Evolutionary conservation across 2,888 invertebrate species (phyloP).

Genomic region (Ornithoptera priamus): DNA sequence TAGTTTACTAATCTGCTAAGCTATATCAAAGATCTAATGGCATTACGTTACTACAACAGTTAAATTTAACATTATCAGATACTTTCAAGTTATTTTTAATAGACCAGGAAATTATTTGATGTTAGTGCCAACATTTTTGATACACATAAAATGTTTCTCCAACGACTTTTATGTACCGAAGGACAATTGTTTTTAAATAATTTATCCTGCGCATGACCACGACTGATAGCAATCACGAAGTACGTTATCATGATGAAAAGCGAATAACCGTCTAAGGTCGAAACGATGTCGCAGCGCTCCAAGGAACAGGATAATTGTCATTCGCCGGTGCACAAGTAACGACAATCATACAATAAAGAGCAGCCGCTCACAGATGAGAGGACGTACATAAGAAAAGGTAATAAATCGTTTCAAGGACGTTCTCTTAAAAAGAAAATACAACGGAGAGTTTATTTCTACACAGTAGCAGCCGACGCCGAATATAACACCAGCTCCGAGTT

Average conservation of each 20-base stretch:
- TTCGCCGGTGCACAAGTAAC: slow-evolving; percentile 48
- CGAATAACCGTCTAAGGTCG: slow-evolving; percentile 10
- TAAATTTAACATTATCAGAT: too few relatives aligned
- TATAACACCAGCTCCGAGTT: background rate
- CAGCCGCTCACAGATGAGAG: slow-evolving; percentile 32
- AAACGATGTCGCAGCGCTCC: slow-evolving; percentile 40
- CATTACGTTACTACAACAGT: too few relatives aligned
- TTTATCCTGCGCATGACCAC: too few relatives aligned
- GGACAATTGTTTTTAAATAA: too few relatives aligned
- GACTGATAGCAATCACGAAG: too few relatives aligned
- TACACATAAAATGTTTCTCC: too few relatives aligned
- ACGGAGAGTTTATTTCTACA: background rate
- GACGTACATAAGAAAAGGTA: slow-evolving; percentile 3
- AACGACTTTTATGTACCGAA: too few relatives aligned
- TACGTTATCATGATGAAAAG: background rate
- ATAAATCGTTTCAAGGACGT: slow-evolving; percentile 5
- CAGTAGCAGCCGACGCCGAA: background rate
- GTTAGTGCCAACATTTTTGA: too few relatives aligned
- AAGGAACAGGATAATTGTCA: slow-evolving; percentile 55
- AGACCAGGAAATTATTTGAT: too few relatives aligned
- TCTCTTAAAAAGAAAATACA: background rate
- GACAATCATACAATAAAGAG: slow-evolving; percentile 63
- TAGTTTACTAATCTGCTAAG: too few relatives aligned
- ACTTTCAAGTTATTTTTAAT: too few relatives aligned
- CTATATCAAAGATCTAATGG: too few relatives aligned